Conservation (phyloP, 2,113 vertebrate species). For the Pelobates fuscus region DNA sequence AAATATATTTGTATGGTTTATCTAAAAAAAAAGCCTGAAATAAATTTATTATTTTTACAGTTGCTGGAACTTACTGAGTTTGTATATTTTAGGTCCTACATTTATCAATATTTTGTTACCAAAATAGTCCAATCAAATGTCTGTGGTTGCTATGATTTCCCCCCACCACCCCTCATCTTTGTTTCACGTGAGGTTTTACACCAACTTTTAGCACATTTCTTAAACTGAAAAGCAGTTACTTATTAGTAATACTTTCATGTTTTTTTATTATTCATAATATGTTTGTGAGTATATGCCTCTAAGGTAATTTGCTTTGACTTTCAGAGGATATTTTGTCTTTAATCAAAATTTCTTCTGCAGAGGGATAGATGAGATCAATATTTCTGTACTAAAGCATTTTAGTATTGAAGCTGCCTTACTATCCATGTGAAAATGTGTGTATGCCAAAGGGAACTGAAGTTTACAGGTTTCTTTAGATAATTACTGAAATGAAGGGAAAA, state of each 20-base stretch:
- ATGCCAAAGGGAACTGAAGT: constrained; percentile 47
- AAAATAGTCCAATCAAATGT: too few species aligned
- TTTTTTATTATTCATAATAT: constrained; percentile 24
- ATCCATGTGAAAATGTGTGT: constrained; percentile 32
- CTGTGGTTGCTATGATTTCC: too few species aligned
- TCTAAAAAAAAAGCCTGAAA: too few species aligned
- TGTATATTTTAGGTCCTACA: too few species aligned
- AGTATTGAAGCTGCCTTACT: constrained; percentile 35
- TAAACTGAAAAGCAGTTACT: constrained; percentile 7
- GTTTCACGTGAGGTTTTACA: too few species aligned
- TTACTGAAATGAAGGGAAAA: constrained; percentile 15
- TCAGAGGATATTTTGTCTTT: constrained; percentile 43
- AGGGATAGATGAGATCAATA: constrained; percentile 44
- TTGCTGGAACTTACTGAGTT: too few species aligned
- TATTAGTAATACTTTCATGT: constrained; percentile 9
- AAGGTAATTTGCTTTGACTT: constrained; percentile 46
- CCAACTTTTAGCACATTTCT: constrained; percentile 23
- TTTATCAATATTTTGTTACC: too few species aligned
- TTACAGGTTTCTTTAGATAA: constrained; percentile 35
- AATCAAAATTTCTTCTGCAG: constrained; percentile 44
- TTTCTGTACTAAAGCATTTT: constrained; percentile 48
- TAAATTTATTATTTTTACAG: too few species aligned
- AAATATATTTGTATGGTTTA: too few species aligned
- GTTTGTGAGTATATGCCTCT: constrained; percentile 35
- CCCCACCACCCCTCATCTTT: too few species aligned